Base-by-base conservation (phyloP, 2,797 vertebrate species). In the Centropyge bicolor region DNA sequence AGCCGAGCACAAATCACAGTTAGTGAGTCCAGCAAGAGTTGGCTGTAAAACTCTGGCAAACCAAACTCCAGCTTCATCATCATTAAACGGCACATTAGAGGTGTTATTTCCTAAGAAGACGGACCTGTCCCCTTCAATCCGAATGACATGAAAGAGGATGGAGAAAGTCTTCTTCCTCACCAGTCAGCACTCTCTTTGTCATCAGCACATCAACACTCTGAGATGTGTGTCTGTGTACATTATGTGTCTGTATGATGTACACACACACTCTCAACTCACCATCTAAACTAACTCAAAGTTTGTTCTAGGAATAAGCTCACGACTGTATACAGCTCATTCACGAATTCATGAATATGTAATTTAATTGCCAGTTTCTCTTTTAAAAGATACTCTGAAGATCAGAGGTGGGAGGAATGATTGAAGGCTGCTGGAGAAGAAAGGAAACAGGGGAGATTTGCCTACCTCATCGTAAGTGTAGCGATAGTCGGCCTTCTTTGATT, bases 391-490 rank as follows among this genome's bases (percentile, higher is more conserved):
- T 57, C 24, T 17, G 55, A 24, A 68, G 66, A 90, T 86, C 70
- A 85, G 72, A 80, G 76, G 80, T 38, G 17, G n/a, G 20, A 72
- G 54, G 49, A 76, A 78, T 45, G 70, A 63, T 62, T 77, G 78
- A 82, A 78, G 84, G 74, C 78, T 43, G 64, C 76, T 71, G 14
- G 56, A 72, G 75, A 78, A 77, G 72, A 80, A 84, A 83, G 70
- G 75, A 83, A 82, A 73, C 43, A 31, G 57, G 41, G 60, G 80
- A 77, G 78, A 87, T 85, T 84, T 88, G 88, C 94, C 94, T 97
- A 99, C 98, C 98, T 99, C 98, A 87, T 99, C 98, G 52, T 99
- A 97, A 56, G 96, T 97, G 86, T 99, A 99, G 96, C 98, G 97
- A 94, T 97, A 99, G 94, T 99, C 98, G 0, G 97, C 98, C 91